Conservation (phyloP, 1,140 invertebrate species). For the Caerostris darwini region DNA sequence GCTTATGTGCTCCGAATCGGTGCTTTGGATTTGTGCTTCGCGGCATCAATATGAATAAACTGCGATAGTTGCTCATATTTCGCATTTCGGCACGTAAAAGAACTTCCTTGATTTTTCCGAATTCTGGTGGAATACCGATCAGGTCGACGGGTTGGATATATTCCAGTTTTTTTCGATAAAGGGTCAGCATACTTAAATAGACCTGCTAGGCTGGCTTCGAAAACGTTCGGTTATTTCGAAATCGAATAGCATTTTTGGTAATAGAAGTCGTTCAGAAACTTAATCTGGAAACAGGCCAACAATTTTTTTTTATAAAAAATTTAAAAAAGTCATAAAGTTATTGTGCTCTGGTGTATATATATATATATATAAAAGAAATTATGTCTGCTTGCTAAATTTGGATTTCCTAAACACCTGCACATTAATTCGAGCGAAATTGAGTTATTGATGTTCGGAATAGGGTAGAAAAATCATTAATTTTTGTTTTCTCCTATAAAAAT, state of each 20-base stretch:
- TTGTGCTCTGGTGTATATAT: neutral
- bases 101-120: neutral
- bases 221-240: neutral
- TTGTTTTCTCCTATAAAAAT: too few species aligned
- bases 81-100: neutral
- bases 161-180: neutral
- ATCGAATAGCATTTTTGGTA: neutral
- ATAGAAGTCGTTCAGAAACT: neutral
- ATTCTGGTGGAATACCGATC: neutral
- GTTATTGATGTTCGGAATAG: neutral
- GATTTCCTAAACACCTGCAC: constrained; percentile 23
- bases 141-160: neutral
- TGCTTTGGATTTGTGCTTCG: too few species aligned
- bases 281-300: neutral
- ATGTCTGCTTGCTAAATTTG: neutral
- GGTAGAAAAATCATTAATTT: neutral
- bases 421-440: constrained; percentile 8
- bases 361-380: neutral
- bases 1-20: too few species aligned
- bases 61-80: neutral
- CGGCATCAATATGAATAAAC: too few species aligned
- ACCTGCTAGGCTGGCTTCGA: neutral
- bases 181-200: neutral
- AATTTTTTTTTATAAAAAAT: neutral
- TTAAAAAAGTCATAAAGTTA: neutral